Base-by-base conservation (phyloP, 2,797 vertebrate genomes). In the Pseudomugil tenellus region DNA sequence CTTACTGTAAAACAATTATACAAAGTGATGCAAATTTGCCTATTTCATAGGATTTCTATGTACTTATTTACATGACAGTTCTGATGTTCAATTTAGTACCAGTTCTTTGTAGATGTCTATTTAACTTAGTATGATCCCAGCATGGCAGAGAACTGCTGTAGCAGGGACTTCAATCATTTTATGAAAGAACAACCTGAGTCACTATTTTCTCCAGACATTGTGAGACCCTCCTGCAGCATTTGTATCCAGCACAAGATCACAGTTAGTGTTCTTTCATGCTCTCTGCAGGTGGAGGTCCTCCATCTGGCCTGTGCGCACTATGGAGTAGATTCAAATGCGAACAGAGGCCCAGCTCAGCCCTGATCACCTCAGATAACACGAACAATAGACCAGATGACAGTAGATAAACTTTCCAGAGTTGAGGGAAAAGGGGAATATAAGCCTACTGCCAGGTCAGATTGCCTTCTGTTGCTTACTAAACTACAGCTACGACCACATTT, bases 351-450 rank as follows among this genome's bases (percentile, higher is more conserved):
- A 66, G 72, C 76, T 88, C 73, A 76, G 67, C 72, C 74, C 86
- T 70, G 88, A 90, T 91, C 85, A 70, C 74, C 80, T 64, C 78
- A 88, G 92, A 92, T 89, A 92, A 92, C 81, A 55, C 59, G 57
- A 70, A 90, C 89, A 91, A 89, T 91, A 53, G 87, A 31, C 79
- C 90, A 92, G 90, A 92, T 93, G 90, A 93, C 81, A 67, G 61
- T 62, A 81, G 90, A 91, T 88, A 91, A 91, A 82, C 71, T 83
- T 80, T 78, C 67, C 39, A 83, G 84, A 80, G 77, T 88, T 55
- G 63, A 73, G 61, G 49, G 41, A 41, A 37, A 51, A 54, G 51
- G 56, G 65, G 70, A 61, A 52, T 43, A 64, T 54, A 76, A 79
- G 86, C 71, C 84, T 78, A 67, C 83, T 84, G 78, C 79, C 63